Base-by-base conservation (phyloP, 2,113 vertebrate genomes). In the Pelobates fuscus region DNA sequence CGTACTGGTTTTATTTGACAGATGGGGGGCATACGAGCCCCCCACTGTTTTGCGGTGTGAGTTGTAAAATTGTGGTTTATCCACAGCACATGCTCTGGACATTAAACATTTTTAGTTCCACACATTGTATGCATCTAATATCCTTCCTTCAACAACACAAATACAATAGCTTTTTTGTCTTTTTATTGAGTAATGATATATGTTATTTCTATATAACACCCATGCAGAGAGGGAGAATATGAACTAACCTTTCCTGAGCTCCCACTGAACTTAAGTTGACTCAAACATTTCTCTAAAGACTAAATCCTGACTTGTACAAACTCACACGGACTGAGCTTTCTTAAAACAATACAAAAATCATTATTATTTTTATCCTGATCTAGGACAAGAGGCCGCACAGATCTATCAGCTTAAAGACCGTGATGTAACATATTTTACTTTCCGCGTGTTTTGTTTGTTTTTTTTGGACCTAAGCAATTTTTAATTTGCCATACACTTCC, bases 401-500 rank as follows among this genome's bases (percentile, higher is more conserved):
- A 71, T 21, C 84, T 71, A 78, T 37, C 79, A 27, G 18, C 67
- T 17, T 15, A 61, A 74, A 66, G 74, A 37, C 55, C 25, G 25
- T 27, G 83, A 84, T 75, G 67, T 84, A 73, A 61, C 76, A 74
- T 87, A 86, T 84, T 66, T 70, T 78, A 73, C 77, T 71, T 80
- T 17, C 78, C 80, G 81, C 83, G 77, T 78, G 81, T 84, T 86
- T 78, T 65, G 91, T 91, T 94, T 93, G 89, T 92, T 95, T 95
- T 93, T 80, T 84, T 82, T 88, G 80, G 84, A 88, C 85, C 86
- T 88, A 81, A 90, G 86, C 88, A 89, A 89, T 89, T 89, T 90
- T 92, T 84, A 88, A 88, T 89, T 87, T 89, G 88, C 89, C 91
- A 82, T 90, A 85, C 88, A 86, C 93, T 94, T 94, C 91, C 91